Percentiles rank a stretch among this genome's conserved stretches.
Conservation (phyloP, 2,113 vertebrate species). For the Oreocharis arfaki region DNA sequence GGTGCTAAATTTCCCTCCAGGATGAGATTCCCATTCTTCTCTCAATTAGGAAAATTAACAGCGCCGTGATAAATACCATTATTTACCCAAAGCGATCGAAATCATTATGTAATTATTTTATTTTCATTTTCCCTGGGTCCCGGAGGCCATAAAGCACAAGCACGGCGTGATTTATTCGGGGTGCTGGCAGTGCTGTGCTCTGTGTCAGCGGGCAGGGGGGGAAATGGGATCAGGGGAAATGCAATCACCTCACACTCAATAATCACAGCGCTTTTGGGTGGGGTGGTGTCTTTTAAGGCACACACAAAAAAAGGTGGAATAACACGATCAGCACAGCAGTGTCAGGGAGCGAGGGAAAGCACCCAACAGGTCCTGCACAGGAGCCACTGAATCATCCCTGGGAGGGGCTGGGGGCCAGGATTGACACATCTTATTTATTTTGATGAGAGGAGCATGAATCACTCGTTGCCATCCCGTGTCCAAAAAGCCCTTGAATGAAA, state of each 20-base stretch:
- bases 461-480: neutral
- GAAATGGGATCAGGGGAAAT: conserved; percentile 31
- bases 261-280: neutral
- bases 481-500: neutral
- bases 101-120: conserved; percentile 19
- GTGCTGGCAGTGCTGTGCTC: conserved; percentile 64
- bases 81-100: conserved; percentile 72
- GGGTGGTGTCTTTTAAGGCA: neutral
- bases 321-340: neutral
- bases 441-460: neutral
- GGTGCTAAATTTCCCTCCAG: neutral
- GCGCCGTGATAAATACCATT: conserved; percentile 72
- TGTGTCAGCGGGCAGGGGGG: conserved; percentile 30
- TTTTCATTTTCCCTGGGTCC: conserved; percentile 12
- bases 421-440: neutral
- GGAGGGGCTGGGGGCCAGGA: neutral
- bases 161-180: conserved; percentile 72
- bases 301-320: neutral
- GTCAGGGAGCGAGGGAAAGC: neutral
- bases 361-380: neutral
- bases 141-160: conserved; percentile 47
- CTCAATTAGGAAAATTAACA: conserved; percentile 77
- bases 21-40: conserved; percentile 32
- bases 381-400: conserved; percentile 14
- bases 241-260: conserved; percentile 22